Evolutionary conservation across 2,797 vertebrate species (phyloP), one percentile per base, ranked within the genome.

Genomic region (Hylomyscus alleni): DNA sequence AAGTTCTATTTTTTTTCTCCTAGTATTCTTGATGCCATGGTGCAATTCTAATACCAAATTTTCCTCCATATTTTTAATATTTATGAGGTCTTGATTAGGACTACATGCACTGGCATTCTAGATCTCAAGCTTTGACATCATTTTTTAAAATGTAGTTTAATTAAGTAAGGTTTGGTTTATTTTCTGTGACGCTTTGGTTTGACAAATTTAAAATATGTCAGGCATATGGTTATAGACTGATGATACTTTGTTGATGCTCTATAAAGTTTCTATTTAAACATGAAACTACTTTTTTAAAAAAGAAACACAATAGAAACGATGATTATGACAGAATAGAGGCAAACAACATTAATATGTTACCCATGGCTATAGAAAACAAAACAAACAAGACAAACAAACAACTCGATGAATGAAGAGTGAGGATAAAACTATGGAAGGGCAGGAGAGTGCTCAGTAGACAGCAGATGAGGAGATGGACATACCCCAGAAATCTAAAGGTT

Each of bases 191-290:
- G 20, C 26, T 34, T 77, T 40, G 29, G 58, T 24, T 50, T 76
- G 75, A 80, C 81, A 81, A 93, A 67, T 93, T 94, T n/a, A 84
- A 29, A 96, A 69, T 19, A 76, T 50, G 14, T 67, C 44, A 58
- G 3, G 24, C 17, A 56, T 56, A 1, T 19, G 34, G 24, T 22
- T 93, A 19, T 44, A 34, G 54, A 17, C 54, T 26, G 15, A 77
- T n/a, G 34, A 80, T 80, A 50, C 11, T 24, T 92, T 11, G 20
- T 12, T 13, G 22, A 47, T 96, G 4, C 1, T 93, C 65, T 65
- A 37, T 29, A 54, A 91, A 89, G 0, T 22, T 72, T 50, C 29
- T 12, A 11, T 75, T 86, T 91, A 89, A 82, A 83, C 40, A 67
- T 47, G 22, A 56, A 78, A 90, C 47, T 34, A 82, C 40, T 92